Base-by-base conservation (phyloP, 2,888 invertebrate species). In the Ophraella communa region DNA sequence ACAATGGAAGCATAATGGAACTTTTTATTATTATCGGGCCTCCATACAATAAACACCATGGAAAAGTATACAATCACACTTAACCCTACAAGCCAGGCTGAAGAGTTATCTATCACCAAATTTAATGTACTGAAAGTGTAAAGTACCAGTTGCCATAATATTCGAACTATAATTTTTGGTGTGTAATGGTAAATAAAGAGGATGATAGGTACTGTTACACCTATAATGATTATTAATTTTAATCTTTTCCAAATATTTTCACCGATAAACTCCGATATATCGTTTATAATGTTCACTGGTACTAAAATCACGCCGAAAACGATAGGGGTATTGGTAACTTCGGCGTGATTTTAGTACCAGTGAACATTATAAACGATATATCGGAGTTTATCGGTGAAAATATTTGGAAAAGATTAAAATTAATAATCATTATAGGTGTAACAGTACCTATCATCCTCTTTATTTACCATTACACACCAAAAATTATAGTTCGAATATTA, bases 251-350 rank as follows among this genome's bases (percentile, higher is more conserved):
- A 85, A 57, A 95, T 84, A 77, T 89, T 89, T 67, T 86, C 84
- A 8, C 93, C 93, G 60, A 95, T 85, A 51, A 86, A 84, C 72
- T 94, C 91, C 0, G 95, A 92, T 8, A 90, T 83, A 73, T 87
- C 86, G 78, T 95, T 92, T 1, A 92, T 84, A 35, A 92, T 85
- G 79, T 91, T 89, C 20, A 95, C 77, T 1, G 98, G 97, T 57
- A 91, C 85, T 65, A 90, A 80, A 68, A 87, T 69, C 24, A 83
- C 62, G 23, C 85, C 84, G 24, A 89, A 78, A 49, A 91, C 76
- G 35, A 92, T 84, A 72, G 91, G 91, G 3, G 87, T 89, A 67
- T 88, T 85, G 0, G 88, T 86, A 65, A 87, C 85, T 76, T 92
- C 90, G 84, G 85, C 23, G 62, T 83, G 24, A 69, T 87, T 68